Evolutionary conservation across 2,797 vertebrate genomes (phyloP), one percentile per base, ranked within the genome.

Genomic region (Leontocebus nigricollis): DNA sequence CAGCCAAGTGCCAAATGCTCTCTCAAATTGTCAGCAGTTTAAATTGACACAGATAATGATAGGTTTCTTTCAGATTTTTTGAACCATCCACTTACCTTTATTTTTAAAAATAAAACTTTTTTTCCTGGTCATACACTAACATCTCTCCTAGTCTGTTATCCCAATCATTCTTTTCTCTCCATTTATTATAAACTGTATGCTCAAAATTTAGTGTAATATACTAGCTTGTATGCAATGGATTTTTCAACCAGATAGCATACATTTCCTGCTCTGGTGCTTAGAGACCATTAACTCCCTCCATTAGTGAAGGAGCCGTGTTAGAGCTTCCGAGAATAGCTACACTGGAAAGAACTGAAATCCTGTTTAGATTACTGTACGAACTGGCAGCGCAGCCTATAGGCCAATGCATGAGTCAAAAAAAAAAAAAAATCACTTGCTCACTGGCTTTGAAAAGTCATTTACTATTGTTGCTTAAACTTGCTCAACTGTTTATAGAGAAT

Each of bases 1-100:
- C 96, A 98, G 97, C 98, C 98, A 98, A 98, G 98, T 99, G 98
- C 98, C 98, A 99, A 98, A 98, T 98, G 94, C 96, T 98, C 89
- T 96, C 73, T 96, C 93, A 82, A 95, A 97, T 41, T 67, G 95
- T 98, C 70, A 97, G 87, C 94, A 86, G 33, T 95, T 93, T 94
- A 98, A 81, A 57, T 93, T 85, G 93, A 97, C 72, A 95, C 86
- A 95, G 57, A 93, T 13, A 94, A 96, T 82, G 67, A 98, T 92
- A 61, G 13, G 2, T 96, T 98, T 97, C 72, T 97, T 94, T 61
- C 77, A 72, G 57, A 11, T 92, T 36, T 96, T 97, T 96, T 79
- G 64, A 93, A 73, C 57, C 88, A 95, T 61, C 88, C 44, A 9
- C 12, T 88, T 82, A 52, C 20, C 75, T 95, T 19, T 84, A 44